Base-by-base conservation (phyloP, 53 echinoderm and acorn worm species). In the Holothuria leucospilota region DNA sequence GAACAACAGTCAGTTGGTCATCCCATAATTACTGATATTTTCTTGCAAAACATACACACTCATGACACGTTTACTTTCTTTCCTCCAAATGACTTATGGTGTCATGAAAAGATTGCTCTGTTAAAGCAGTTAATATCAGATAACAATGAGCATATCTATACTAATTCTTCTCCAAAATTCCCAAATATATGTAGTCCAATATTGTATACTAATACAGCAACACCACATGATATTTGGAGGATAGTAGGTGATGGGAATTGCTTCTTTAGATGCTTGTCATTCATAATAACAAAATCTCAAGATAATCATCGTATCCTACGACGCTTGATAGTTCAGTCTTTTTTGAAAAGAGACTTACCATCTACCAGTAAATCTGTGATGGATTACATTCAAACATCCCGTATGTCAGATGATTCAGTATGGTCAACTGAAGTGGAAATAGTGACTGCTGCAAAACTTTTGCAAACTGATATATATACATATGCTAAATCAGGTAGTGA, bases 221-320 rank as follows among this genome's bases (percentile, higher is more conserved):
- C 56, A 58, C 78, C 78, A 78, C 51, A 21, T 78, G 51, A 78
- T 25, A 78, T 58, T 78, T 78, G 78, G 78, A 78, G 58, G 29
- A 58, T 78, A 53, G 29, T n/a, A 53, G 78, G 78, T 78, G 78
- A 78, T 78, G 78, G 78, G n/a, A 78, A 51, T 53, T 78, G 78
- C 51, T 78, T 78, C 78, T 78, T 78, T 49, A 78, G 78, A 53
- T 51, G 78, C 51, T 78, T 78, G 59, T 78, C 78, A 56, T 78
- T 78, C 20, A 26, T 78, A 78, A 78, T 78, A 0, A 78, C 78
- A 78, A 52, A 66, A 28, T 66, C 67, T 66, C 27, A 66, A 66
- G 67, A 66, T 66, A 66, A 66, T 66, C 67, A 66, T 51, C 53
- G 53, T 29, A 56, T 49, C 23, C 26, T 78, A 21, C 11, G 78